These are phyloP conservation scores for Tethea ocularis DNA, from an alignment of 2,888 invertebrate genomes.

Conservation along the genomic window DNA sequence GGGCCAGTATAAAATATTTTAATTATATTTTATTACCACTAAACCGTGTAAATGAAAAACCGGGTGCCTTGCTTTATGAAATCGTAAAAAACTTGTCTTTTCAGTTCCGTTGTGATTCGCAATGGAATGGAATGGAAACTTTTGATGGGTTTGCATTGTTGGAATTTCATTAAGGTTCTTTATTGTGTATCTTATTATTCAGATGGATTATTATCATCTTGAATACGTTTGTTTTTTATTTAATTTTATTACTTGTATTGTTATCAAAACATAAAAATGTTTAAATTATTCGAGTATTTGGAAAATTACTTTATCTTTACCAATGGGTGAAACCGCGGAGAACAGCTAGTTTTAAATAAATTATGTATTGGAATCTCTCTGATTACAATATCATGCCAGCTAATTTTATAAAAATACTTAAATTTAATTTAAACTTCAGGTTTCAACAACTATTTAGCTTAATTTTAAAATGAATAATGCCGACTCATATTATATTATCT, in stretches of 20 bases:
- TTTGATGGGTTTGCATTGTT: slow-evolving; percentile 77
- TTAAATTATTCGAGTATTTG: too few relatives aligned
- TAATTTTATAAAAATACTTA: not conserved
- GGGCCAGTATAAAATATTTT: slow-evolving; percentile 80
- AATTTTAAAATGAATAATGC: slow-evolving; percentile 1
- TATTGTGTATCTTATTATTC: slow-evolving; percentile 37
- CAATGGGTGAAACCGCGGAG: too few relatives aligned
- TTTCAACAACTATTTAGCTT: not conserved
- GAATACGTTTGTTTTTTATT: not conserved
- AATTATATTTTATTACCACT: slow-evolving; percentile 83
- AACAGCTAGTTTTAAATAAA: too few relatives aligned
- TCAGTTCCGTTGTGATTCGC: slow-evolving; percentile 46
- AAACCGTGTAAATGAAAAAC: slow-evolving; percentile 84
- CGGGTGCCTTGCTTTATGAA: slow-evolving; percentile 77
- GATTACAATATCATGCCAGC: too few relatives aligned
- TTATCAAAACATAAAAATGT: too few relatives aligned
- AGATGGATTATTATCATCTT: slow-evolving; percentile 25
- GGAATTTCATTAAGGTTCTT: slow-evolving; percentile 67
- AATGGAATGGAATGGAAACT: slow-evolving; percentile 44
- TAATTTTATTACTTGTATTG: too few relatives aligned
- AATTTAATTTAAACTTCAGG: not conserved
- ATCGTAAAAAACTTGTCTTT: slow-evolving; percentile 82
- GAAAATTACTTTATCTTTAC: too few relatives aligned
- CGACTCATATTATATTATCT: not conserved
- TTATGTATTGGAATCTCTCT: not conserved